Evolutionary conservation across 1,140 invertebrate species (phyloP), one percentile per base, ranked within the genome.

Genomic region (Drusus annulatus): DNA sequence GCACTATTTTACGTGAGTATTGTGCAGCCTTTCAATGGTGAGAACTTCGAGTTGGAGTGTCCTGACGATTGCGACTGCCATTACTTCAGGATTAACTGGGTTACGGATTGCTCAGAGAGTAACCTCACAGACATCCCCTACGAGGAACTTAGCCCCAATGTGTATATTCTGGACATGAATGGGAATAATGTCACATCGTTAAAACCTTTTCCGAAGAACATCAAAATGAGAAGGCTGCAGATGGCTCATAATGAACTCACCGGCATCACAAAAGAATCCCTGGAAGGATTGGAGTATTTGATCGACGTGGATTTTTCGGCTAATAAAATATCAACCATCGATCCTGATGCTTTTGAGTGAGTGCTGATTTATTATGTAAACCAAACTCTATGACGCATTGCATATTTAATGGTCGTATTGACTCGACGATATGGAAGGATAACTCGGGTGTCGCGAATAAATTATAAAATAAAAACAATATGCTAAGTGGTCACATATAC

Each of bases 61-160:
- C 93, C 93, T 0, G 92, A 93, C 79, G 93, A 94, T 81, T 94
- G 94, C 84, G 93, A 94, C 85, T 94, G 93, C 85, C 93, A 94
- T 88, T 94, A 94, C 87, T 94, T 94, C 87, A 90, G 93, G 76
- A 92, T 94, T 85, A 94, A 94, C 86, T 94, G 93, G 93, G 93
- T 94, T 79, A 94, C 93, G 0, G 94, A 94, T 83, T 94, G 94
- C 84, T 94, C 94, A 0, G 93, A 94, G 84, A 94, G 93, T 86
- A 94, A 94, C 85, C 88, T 94, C n/a, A 94, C 93, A 1, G 89
- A 89, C 69, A 91, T 94, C 21, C 93, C 93, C 0, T 93, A 93
- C 84, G 89, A 91, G 23, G 92, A 93, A 79, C 89, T 94, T 45
- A 94, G 93, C 84, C 88, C 90, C 16, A 93, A 93, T 84, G 93